Evolutionary conservation across 2,888 invertebrate genomes (phyloP), one percentile per base, ranked within the genome.

Genomic region (Polietes domitor): DNA sequence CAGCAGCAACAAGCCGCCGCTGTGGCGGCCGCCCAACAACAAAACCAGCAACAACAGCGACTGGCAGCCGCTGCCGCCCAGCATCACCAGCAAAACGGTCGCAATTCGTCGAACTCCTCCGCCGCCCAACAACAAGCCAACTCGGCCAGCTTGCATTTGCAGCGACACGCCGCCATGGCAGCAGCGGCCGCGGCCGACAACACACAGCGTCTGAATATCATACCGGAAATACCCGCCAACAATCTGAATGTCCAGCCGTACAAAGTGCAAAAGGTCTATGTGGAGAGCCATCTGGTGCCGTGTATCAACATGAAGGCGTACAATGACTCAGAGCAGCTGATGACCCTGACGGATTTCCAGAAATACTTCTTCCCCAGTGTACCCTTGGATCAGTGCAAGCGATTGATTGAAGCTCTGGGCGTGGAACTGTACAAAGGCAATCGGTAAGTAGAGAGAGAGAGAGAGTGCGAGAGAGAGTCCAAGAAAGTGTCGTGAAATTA

Each of bases 301-400:
- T 97, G 96, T 92, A 96, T 97, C 90, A 97, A 97, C 92, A 95
- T 96, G 92, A 96, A 97, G 93, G 96, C 97, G 17, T 96, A 95
- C 93, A 94, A 95, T 87, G 96, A 96, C 91, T 94, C 95, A 24
- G 97, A 97, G 91, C 94, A 96, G 89, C 93, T 97, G 90, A 96
- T 97, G 94, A 96, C 97, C 15, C 93, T 97, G 86, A 95, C 96
- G 6, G 97, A 97, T 92, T 94, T 97, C 86, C 95, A 96, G 78
- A 94, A 95, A 90, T 94, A 95, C 92, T 96, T 96, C 93, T 97
- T 97, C 92, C 96, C 96, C 86, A 94, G 94, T 83, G 95, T 96
- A 77, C 94, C 95, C 86, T 94, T 96, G 84, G 94, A 95, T 88
- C 95, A 94, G 81, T 96, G 96, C 92, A 95, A 96, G 89, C 95